Evolutionary conservation across 2,888 invertebrate species (phyloP).

Genomic region (Scaptomyza reducta): DNA sequence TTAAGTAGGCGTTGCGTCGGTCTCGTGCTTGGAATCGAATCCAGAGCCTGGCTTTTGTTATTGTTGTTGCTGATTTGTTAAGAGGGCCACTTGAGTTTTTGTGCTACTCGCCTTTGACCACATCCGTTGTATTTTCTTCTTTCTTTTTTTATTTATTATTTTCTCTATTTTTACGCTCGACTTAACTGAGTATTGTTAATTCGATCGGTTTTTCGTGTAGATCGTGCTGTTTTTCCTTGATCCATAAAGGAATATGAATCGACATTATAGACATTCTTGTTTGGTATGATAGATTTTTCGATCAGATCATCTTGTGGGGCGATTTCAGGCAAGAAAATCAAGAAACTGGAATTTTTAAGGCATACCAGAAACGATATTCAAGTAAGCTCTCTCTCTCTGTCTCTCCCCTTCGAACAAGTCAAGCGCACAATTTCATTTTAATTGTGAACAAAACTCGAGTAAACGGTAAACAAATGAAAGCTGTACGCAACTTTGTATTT

Average conservation of each 20-base stretch:
- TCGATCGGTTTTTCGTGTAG: slow-evolving; percentile 34
- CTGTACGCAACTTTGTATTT: slow-evolving; percentile 48
- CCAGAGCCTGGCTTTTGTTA: slow-evolving; percentile 27
- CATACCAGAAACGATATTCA: slow-evolving; percentile 11
- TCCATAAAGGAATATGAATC: slow-evolving; percentile 1
- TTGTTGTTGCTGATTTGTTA: slow-evolving; percentile 26
- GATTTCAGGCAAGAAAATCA: slow-evolving; percentile 11
- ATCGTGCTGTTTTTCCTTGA: slow-evolving; percentile 52
- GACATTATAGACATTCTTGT: background rate
- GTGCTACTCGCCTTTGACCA: slow-evolving; percentile 61
- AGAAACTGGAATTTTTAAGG: slow-evolving; percentile 17
- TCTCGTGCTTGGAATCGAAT: slow-evolving; percentile 57
- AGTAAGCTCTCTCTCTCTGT: slow-evolving; percentile 18
- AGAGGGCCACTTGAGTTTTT: slow-evolving; percentile 57
- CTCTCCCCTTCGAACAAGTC: slow-evolving; percentile 33
- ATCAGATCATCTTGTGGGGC: background rate
- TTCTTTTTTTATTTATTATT: slow-evolving; percentile 41
- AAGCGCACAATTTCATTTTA: slow-evolving; percentile 78
- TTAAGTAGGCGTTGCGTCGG: slow-evolving; percentile 60
- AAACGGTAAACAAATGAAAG: slow-evolving; percentile 79
- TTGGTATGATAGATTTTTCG: background rate
- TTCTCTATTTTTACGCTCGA: slow-evolving; percentile 58
- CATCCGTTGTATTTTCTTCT: slow-evolving; percentile 49
- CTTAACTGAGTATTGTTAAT: slow-evolving; percentile 47
- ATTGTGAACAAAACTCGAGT: slow-evolving; percentile 74